phyloP scores from a whole-genome alignment of 2,797 vertebrate genomes.

The Sebastes taczanowskii region DNA sequence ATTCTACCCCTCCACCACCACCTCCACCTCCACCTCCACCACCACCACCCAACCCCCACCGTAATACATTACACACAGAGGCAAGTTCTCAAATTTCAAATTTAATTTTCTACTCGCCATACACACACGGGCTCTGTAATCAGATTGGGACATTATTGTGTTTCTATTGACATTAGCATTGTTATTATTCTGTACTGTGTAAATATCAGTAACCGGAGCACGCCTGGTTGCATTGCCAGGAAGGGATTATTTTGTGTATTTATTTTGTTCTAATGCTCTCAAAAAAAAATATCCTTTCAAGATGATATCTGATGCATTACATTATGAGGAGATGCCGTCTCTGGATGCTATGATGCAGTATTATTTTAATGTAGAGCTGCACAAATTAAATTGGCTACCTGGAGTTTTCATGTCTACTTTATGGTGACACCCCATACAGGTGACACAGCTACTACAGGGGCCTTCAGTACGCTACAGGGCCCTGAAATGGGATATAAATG shows the following conservation, averaged over 20 bases:
- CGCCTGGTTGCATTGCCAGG: constrained; percentile 66
- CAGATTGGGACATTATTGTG: constrained; percentile 86
- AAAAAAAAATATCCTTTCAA: constrained; percentile 58
- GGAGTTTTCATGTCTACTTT: constrained; percentile 45
- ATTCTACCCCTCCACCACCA: constrained; percentile 71
- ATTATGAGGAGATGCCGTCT: constrained; percentile 66
- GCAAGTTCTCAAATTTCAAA: constrained; percentile 88
- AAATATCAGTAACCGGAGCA: constrained; percentile 82
- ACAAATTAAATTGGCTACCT: constrained; percentile 55
- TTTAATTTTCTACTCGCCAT: constrained; percentile 84
- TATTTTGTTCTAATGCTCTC: constrained; percentile 72
- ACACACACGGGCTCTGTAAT: constrained; percentile 79
- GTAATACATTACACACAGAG: constrained; percentile 84
- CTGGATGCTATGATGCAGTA: constrained; percentile 36
- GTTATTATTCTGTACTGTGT: constrained; percentile 86
- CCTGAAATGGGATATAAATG: constrained; percentile 34
- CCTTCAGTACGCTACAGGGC: not conserved
- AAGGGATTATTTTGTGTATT: constrained; percentile 75
- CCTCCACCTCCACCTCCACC: not conserved
- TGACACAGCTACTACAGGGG: constrained; percentile 29
- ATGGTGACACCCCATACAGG: constrained; percentile 53
- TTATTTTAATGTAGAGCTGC: constrained; percentile 55
- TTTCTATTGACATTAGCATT: constrained; percentile 89
- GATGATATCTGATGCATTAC: constrained; percentile 71
- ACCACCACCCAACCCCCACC: constrained; percentile 42